Evolutionary conservation across 2,113 vertebrate species (phyloP).

Genomic region (Steatornis caripensis): DNA sequence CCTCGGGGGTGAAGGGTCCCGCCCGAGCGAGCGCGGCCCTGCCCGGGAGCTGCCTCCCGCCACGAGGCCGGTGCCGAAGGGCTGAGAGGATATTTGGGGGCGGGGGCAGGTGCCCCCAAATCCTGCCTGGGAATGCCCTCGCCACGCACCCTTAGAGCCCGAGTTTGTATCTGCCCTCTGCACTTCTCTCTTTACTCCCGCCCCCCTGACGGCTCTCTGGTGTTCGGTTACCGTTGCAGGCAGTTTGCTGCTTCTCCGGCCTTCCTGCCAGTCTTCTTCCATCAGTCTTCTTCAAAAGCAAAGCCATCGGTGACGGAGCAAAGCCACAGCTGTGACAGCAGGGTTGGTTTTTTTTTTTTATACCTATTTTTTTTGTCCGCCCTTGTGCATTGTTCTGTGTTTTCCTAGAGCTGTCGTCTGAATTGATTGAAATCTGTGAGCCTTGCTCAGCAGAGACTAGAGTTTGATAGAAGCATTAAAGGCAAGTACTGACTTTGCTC

Average conservation of each 20-base stretch:
- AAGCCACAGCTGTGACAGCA: fast-evolving
- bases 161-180: fast-evolving
- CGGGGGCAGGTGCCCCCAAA: fast-evolving
- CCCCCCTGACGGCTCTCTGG: background rate
- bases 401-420: background rate
- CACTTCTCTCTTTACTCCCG: fast-evolving
- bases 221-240: background rate
- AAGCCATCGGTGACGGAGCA: background rate
- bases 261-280: background rate
- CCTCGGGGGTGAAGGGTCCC: background rate
- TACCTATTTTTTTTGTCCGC: fast-evolving
- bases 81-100: fast-evolving
- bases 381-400: background rate
- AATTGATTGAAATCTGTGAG: fast-evolving
- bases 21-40: too few relatives aligned
- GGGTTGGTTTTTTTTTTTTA: background rate
- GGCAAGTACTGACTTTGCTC: background rate
- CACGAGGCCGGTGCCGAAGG: too few relatives aligned
- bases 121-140: fast-evolving
- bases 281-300: background rate
- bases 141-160: fast-evolving
- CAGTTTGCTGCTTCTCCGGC: background rate
- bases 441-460: fast-evolving
- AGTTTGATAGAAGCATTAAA: background rate
- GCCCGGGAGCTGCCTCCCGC: fast-evolving